Evolutionary conservation across 1,140 invertebrate species (phyloP).

Genomic region (Aphelenchoides besseyi): DNA sequence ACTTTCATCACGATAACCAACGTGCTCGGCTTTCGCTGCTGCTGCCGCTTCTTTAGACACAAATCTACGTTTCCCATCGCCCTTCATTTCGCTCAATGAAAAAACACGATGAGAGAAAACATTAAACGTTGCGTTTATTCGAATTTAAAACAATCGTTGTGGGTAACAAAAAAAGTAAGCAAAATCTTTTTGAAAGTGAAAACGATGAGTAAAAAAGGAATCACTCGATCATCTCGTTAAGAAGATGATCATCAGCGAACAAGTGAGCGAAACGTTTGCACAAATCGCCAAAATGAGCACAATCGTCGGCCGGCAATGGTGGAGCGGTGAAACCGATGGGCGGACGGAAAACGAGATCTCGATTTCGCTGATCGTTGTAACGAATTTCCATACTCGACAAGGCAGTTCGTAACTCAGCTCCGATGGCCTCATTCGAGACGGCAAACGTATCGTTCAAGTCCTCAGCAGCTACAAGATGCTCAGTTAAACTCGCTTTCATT

Average conservation of each 20-base stretch:
- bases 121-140: background rate
- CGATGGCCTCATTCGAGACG: constrained; percentile 4
- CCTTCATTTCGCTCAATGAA: background rate
- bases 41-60: background rate
- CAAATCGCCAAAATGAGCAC: constrained; percentile 13
- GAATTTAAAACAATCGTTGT: background rate
- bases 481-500: background rate
- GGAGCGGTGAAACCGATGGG: constrained; percentile 10
- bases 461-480: background rate
- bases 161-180: background rate
- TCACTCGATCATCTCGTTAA: constrained; percentile 13
- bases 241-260: constrained; percentile 14
- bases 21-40: background rate
- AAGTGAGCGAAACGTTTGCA: constrained; percentile 15
- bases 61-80: background rate
- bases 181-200: background rate
- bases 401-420: background rate
- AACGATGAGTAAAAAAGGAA: background rate
- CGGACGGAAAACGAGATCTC: background rate
- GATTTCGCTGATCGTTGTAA: background rate
- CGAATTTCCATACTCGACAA: background rate
- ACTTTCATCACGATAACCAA: background rate
- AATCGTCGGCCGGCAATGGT: background rate
- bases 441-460: constrained; percentile 11
- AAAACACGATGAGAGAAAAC: background rate